Conservation (phyloP, 2,113 vertebrate genomes). For the Rostratula benghalensis region DNA sequence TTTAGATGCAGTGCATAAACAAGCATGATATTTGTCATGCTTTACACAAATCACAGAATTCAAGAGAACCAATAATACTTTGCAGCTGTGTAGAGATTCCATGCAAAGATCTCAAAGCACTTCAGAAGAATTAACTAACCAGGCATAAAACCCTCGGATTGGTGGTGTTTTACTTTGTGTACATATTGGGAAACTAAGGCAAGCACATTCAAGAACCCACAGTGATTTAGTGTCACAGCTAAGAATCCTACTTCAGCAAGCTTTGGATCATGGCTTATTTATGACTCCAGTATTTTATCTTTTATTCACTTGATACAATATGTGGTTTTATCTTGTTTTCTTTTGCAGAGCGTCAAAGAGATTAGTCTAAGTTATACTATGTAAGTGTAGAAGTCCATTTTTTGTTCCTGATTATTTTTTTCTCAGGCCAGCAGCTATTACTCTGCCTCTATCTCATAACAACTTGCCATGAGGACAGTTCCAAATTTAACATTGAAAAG, state of each 20-base stretch:
- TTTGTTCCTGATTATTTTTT: neutral
- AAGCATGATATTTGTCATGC: constrained; percentile 38
- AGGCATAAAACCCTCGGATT: neutral
- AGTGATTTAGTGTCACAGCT: neutral
- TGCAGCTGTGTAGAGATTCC: constrained; percentile 46
- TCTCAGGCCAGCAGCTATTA: neutral
- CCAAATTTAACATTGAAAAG: neutral
- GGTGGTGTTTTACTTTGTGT: neutral
- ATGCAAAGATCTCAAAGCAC: constrained; percentile 25
- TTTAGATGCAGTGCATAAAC: constrained; percentile 58
- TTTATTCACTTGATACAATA: neutral
- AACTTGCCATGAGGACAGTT: neutral
- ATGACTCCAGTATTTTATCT: neutral
- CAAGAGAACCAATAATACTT: constrained; percentile 44
- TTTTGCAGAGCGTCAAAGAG: neutral
- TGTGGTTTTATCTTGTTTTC: neutral
- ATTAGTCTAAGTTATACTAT: neutral
- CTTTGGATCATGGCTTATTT: neutral
- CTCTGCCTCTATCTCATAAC: neutral
- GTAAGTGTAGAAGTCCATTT: neutral
- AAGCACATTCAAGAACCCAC: neutral
- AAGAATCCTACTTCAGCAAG: neutral
- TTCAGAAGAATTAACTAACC: constrained; percentile 38
- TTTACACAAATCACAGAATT: constrained; percentile 45
- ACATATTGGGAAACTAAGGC: constrained; percentile 9